Base-by-base conservation (phyloP, 2,797 vertebrate species). In the Artibeus jamaicensis region DNA sequence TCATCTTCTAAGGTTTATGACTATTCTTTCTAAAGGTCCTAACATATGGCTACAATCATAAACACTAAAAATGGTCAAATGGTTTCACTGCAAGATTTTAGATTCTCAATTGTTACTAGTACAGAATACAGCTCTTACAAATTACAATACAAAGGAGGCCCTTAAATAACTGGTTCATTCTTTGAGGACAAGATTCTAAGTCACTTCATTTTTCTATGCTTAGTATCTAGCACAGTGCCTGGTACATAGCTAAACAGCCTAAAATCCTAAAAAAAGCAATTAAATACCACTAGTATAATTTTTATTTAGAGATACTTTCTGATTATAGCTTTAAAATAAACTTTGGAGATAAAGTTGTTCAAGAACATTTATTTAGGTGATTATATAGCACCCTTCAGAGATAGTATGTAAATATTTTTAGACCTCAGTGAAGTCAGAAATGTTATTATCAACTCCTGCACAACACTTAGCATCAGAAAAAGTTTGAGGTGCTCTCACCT, bases 401-500 rank as follows among this genome's bases (percentile, higher is more conserved):
- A 91, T 3, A 37, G 39, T 71, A 34, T 77, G 6, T 71, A 92
- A 76, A 21, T 84, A 89, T 29, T 50, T 70, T 59, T n/a, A 85
- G n/a, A 95, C 10, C 22, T 81, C 62, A 74, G 89, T 92, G 6
- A 62, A 29, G 9, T 59, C 46, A 90, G 85, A 92, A 97, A 96
- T 92, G 50, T 86, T 87, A 68, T 83, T 85, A 92, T 68, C 29
- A 97, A 97, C 26, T 86, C 53, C 4, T 79, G 0, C 2, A 5
- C 22, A 86, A 97, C 50, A 97, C 92, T 92, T n/a, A 98, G 91
- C 86, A 97, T 96, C 46, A 97, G 88, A 97, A 97, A 96, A 95
- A 88, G 32, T 44, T 89, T 57, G 39, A 86, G 10, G 24, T 7
- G 86, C 65, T 92, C 81, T 92, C 89, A 99, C 99, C 99, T 99